Percentiles rank a stretch among this genome's conserved stretches.
Conservation (phyloP, 2,888 invertebrate genomes). For the Cheilosia variabilis region DNA sequence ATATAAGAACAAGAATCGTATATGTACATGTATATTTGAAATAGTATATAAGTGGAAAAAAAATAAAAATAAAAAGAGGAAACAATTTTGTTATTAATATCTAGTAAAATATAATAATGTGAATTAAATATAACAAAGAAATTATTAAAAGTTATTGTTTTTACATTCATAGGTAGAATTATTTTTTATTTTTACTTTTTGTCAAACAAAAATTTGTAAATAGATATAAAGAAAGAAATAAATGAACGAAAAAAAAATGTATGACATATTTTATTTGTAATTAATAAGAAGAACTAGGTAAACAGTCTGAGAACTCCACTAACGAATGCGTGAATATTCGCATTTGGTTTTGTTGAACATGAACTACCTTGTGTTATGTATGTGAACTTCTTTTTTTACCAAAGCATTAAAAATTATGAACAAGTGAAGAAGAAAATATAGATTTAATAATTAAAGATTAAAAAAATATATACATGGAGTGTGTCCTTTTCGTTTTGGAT, state of each 20-base stretch:
- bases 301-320: slow-evolving; percentile 29
- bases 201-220: slow-evolving; percentile 62
- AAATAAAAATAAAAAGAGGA: slow-evolving; percentile 7
- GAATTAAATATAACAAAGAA: slow-evolving; percentile 49
- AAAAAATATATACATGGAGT: slow-evolving; percentile 16
- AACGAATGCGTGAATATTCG: slow-evolving; percentile 39
- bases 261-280: slow-evolving; percentile 6
- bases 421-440: slow-evolving; percentile 53
- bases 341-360: slow-evolving; percentile 28
- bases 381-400: slow-evolving; percentile 55
- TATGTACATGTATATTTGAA: slow-evolving; percentile 51
- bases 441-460: slow-evolving; percentile 71
- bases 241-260: slow-evolving; percentile 33
- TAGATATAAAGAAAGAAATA: slow-evolving; percentile 37
- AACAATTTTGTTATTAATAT: slow-evolving; percentile 68
- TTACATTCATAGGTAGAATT: slow-evolving; percentile 69
- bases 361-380: slow-evolving; percentile 31
- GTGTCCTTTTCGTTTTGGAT: too few relatives aligned
- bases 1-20: slow-evolving; percentile 4
- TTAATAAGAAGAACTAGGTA: background rate
- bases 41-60: slow-evolving; percentile 4
- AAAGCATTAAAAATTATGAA: slow-evolving; percentile 50
- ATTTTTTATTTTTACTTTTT: slow-evolving; percentile 48
- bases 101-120: slow-evolving; percentile 67
- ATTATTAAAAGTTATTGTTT: slow-evolving; percentile 49